Conservation (phyloP, 1,140 invertebrate species). For the Acromyrmex echinatior region DNA sequence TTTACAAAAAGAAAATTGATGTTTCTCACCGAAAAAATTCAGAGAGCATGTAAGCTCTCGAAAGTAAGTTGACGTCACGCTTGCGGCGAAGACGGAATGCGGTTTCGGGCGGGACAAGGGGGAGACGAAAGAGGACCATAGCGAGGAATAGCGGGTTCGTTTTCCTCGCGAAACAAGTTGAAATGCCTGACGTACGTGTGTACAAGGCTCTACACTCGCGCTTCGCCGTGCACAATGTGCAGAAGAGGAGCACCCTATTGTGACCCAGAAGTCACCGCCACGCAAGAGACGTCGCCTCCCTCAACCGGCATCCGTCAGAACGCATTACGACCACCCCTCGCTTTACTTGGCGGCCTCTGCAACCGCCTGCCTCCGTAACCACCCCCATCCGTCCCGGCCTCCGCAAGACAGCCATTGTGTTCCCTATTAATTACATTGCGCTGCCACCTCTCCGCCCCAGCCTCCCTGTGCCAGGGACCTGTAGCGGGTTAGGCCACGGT, state of each 20-base stretch:
- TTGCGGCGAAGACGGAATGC: background rate
- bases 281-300: slow-evolving; percentile 73
- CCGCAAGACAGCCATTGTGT: slow-evolving; percentile 81
- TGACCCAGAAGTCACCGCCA: slow-evolving; percentile 79
- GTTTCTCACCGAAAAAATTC: background rate
- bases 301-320: slow-evolving; percentile 79
- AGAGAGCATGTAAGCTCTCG: background rate
- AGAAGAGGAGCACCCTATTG: slow-evolving; percentile 75
- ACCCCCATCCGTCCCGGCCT: slow-evolving; percentile 73
- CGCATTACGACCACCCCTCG: slow-evolving; percentile 76
- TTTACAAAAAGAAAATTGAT: background rate
- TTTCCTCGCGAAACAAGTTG: slow-evolving; percentile 61
- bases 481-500: slow-evolving; percentile 74
- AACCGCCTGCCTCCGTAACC: slow-evolving; percentile 59
- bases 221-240: slow-evolving; percentile 63
- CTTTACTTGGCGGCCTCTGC: slow-evolving; percentile 66
- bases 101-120: background rate
- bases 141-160: slow-evolving; percentile 2
- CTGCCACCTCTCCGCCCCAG: slow-evolving; percentile 23
- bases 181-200: slow-evolving; percentile 38
- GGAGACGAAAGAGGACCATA: background rate
- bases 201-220: slow-evolving; percentile 54
- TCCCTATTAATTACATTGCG: slow-evolving; percentile 82
- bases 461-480: slow-evolving; percentile 50
- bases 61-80: slow-evolving; percentile 38